Base-by-base conservation (phyloP, 2,797 vertebrate species). In the Pitangus sulphuratus region DNA sequence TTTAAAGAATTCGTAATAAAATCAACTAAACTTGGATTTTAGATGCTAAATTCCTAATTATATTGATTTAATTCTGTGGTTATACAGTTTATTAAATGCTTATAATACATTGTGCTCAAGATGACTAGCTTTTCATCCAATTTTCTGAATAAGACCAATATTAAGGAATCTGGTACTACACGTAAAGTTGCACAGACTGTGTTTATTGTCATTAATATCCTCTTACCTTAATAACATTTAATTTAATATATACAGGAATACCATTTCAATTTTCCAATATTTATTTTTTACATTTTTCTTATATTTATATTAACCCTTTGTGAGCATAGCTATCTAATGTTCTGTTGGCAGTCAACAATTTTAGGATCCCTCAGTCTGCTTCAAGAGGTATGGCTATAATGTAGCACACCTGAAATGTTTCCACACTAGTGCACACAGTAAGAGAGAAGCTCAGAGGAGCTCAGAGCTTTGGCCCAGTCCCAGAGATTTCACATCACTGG, bases 51-150 rank as follows among this genome's bases (percentile, higher is more conserved):
- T 47, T 15, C 5, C 3, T 53, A 44, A 44, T 72, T 57, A n/a
- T 57, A 51, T 16, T 68, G 21, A 30, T 78, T 74, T 60, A 0
- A 26, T 88, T 58, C 30, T 5, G 10, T 5, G 2, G 6, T 69
- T 48, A 35, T 48, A 17, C 18, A 22, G 10, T 19, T 74, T 69
- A 40, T 25, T 50, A 65, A 66, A 50, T 65, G 10, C 11, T 64
- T 74, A 26, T 37, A 33, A 28, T 37, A 31, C 2, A 15, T 20
- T 26, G 11, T 58, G 12, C 30, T 64, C 78, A 50, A 75, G 11
- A 78, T 37, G 1, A 31, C 3, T 40, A 33, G 6, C 6, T 79
- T 78, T 70, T 9, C 2, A 1, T 60, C 4, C 1, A 4, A 4
- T 58, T 74, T 17, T 42, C 20, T 88, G 17, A 61, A 51, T 47